Base-by-base conservation (phyloP, 2,113 vertebrate species). In the Poeciliopsis retropinna region DNA sequence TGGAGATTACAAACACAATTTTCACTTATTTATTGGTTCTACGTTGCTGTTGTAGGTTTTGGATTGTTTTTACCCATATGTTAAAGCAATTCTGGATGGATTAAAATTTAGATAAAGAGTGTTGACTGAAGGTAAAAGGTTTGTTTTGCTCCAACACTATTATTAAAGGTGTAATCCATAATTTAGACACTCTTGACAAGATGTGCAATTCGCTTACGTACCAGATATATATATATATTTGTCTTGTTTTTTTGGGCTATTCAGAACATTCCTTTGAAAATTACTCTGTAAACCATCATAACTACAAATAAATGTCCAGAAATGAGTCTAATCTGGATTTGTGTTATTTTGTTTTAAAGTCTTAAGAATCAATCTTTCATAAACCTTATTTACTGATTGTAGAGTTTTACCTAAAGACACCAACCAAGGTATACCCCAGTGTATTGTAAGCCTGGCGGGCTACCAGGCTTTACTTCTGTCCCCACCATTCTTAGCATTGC, bases 1-100 rank as follows among this genome's bases (percentile, higher is more conserved):
- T 28, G 0, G 0, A 44, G 12, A 64, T 57, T 10, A 57, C 51
- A 41, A 68, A 19, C 17, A 44, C 14, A 1, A 29, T 37, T 67
- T 65, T 57, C n/a, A 54, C 60, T 73, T 92, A 91, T 92, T 92
- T 92, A 92, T 91, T 92, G 10, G 75, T 78, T 78, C 37, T 54
- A 65, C 37, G 62, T 57, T 22, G 13, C 15, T 25, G 9, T 80
- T 64, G 51, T 31, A 71, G 25, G 15, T 37, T 30, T 71, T 13
- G 64, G 25, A 37, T 14, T 4, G 6, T 39, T 65, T 65, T n/a
- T 39, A 27, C 34, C n/a, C 11, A 7, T 39, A 31, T 44, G 41
- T 67, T 15, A 67, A 4, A 44, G 4, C 12, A 66, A 13, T 22
- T 65, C 61, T 27, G 7, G 14, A 27, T 37, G 32, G 25, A 41